phyloP scores from a whole-genome alignment of 2,113 vertebrate genomes.

The Thryonomys swinderianus region DNA sequence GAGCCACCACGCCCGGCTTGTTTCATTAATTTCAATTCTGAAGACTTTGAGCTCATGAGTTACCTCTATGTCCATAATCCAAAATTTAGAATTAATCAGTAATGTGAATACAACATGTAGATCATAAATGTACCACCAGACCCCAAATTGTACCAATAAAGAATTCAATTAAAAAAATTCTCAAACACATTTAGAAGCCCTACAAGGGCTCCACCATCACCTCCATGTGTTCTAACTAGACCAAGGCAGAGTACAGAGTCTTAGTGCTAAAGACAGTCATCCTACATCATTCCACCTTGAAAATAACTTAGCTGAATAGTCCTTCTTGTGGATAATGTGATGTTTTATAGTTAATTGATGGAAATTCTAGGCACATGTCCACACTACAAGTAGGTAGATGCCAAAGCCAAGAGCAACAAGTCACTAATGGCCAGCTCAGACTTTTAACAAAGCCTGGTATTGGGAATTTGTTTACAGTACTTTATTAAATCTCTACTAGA shows the following conservation, averaged over 20 bases:
- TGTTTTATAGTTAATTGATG: not conserved
- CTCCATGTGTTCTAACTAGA: no score
- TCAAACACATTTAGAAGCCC: not conserved
- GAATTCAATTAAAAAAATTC: not conserved
- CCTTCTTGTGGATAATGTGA: not conserved
- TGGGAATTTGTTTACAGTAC: not conserved
- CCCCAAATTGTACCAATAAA: no score
- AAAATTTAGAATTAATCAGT: no score
- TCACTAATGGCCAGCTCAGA: not conserved
- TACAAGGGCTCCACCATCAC: not conserved
- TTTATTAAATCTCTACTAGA: not conserved
- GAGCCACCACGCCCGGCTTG: no score
- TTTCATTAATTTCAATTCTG: no score
- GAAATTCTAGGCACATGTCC: not conserved
- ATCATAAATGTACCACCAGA: no score
- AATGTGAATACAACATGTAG: no score
- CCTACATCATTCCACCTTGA: not conserved
- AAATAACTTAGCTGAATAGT: not conserved
- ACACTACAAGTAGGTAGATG: rapidly evolving
- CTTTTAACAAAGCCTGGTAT: not conserved
- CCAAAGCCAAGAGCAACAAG: not conserved
- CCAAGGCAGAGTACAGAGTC: not conserved
- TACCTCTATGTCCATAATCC: no score
- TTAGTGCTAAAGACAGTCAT: not conserved
- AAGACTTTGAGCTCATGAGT: no score